Conservation (phyloP, 1,140 invertebrate species). For the Apis florea region DNA sequence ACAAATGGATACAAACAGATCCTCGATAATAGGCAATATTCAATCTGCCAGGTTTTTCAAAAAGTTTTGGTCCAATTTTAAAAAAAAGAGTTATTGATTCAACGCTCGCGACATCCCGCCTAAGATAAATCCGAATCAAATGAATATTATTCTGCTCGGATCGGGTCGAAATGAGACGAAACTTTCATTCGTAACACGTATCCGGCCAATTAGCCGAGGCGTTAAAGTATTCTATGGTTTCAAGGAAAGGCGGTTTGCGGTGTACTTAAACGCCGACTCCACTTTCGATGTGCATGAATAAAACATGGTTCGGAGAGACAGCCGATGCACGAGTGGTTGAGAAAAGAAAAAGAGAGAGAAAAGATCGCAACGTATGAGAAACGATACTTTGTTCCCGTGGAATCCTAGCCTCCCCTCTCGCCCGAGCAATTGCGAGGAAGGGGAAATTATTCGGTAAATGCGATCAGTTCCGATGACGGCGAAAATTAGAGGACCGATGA, state of each 20-base stretch:
- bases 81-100: no score
- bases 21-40: no score
- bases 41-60: no score
- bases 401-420: not conserved
- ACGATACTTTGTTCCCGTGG: not conserved
- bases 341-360: not conserved
- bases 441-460: slow-evolving; percentile 1
- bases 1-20: no score
- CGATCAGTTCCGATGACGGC: slow-evolving; percentile 8
- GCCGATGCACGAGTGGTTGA: slow-evolving; percentile 6
- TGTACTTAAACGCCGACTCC: slow-evolving; percentile 70
- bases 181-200: slow-evolving; percentile 66
- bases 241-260: slow-evolving; percentile 67
- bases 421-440: not conserved
- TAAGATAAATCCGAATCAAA: no score
- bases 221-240: slow-evolving; percentile 75
- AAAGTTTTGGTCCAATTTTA: no score
- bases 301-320: slow-evolving; percentile 68
- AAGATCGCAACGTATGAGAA: not conserved
- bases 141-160: not conserved
- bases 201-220: slow-evolving; percentile 71
- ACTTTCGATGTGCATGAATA: slow-evolving; percentile 74
- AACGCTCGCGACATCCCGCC: no score
- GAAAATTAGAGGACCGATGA: slow-evolving; percentile 47
- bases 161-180: slow-evolving; percentile 36